A percentile compares a stretch with the other conserved stretches of the same genome.
Evolutionary conservation across 2,797 vertebrate genomes (phyloP).

Genomic region (Lacerta viridis): DNA sequence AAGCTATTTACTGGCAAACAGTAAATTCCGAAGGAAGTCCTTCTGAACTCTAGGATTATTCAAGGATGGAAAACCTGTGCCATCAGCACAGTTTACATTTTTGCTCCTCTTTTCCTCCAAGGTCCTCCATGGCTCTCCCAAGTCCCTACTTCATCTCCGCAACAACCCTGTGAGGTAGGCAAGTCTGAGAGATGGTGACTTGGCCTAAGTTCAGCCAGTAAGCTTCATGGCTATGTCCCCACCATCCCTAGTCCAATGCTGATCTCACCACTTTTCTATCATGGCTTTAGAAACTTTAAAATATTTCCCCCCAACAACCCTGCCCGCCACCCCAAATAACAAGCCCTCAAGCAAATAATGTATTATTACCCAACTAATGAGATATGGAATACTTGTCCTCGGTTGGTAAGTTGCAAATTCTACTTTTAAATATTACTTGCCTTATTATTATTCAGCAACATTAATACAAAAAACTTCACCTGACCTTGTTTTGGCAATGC

Average conservation of each 20-base stretch:
- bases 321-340: no score
- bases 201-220: not conserved
- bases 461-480: slow-evolving; percentile 41
- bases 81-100: not conserved
- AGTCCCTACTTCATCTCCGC: not conserved
- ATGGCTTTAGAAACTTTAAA: not conserved
- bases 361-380: slow-evolving; percentile 61
- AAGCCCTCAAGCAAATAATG: slow-evolving; percentile 53
- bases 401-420: slow-evolving; percentile 34
- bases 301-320: not conserved
- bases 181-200: not conserved
- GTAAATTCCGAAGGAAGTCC: not conserved
- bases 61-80: not conserved
- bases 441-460: slow-evolving; percentile 61
- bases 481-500: slow-evolving; percentile 57
- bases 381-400: slow-evolving; percentile 31
- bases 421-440: slow-evolving; percentile 55
- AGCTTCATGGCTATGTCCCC: not conserved
- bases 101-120: not conserved
- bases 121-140: not conserved
- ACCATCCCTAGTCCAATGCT: no score
- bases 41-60: not conserved
- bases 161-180: not conserved
- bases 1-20: not conserved
- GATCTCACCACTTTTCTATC: slow-evolving; percentile 5